Evolutionary conservation across 2,113 vertebrate species (phyloP), one percentile per base, ranked within the genome.

Genomic region (Chionis minor): DNA sequence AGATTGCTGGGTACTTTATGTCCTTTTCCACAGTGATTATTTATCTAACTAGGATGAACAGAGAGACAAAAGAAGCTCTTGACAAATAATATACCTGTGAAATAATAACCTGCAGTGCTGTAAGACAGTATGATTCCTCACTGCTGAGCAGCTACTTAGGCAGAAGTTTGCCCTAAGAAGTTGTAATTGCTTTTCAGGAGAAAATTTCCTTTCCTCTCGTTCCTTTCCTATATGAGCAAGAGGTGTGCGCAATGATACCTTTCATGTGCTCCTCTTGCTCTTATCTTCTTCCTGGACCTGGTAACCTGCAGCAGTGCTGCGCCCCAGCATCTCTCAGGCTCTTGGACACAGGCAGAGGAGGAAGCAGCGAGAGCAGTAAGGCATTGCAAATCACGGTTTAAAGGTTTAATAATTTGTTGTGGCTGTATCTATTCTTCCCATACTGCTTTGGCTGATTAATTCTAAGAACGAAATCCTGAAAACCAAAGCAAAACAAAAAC

Each of bases 341-440:
- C 78, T 28, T 16, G 33, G 62, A 26, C 32, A 23, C 23, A 32
- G 49, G 35, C 30, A 35, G 62, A 79, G n/a, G 45, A 54, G 24
- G 3, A 10, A 35, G 44, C 45, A 59, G 55, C 0, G 0, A 72
- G 42, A 65, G 54, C 17, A 40, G 5, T 2, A 54, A 0, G 4
- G 44, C 51, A 32, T 15, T 47, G 59, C 56, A 59, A 65, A 35
- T 8, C 69, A 23, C 0, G 0, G 18, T 35, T 66, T 54, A 19
- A 72, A 33, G 17, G 38, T 14, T 35, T 22, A 55, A 65, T 40
- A 32, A 4, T 30, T 2, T 49, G 10, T 24, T 28, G 15, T 52
- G 55, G 61, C 11, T 82, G 13, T 42, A 32, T 69, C 91, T 75
- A 12, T 38, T 79, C 33, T 65, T 72, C 61, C 58, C 51, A 71